A percentile compares a stretch with the other conserved stretches of the same genome.
Evolutionary conservation across 2,113 vertebrate genomes (phyloP).

Genomic region (Platichthys stellatus): DNA sequence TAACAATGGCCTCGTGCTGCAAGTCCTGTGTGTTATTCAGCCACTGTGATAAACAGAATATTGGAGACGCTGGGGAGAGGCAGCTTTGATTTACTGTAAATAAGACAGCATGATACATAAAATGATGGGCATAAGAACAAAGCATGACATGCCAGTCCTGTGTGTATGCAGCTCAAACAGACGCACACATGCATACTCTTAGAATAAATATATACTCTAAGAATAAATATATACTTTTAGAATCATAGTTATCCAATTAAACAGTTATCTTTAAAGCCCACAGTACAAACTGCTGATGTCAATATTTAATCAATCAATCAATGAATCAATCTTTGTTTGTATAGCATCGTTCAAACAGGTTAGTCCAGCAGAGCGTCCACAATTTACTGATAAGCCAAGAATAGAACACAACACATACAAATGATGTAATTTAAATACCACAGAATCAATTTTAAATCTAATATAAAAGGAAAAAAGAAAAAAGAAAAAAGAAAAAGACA

Average conservation of each 20-base stretch:
- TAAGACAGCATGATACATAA: constrained; percentile 32
- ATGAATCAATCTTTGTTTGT: no score
- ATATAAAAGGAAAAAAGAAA: no score
- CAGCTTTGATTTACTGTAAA: constrained; percentile 40
- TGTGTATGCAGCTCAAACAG: not conserved
- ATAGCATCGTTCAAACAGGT: no score
- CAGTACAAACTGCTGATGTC: not conserved
- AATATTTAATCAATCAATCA: not conserved
- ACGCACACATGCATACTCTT: not conserved
- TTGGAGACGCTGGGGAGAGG: constrained; percentile 8
- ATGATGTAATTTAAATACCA: no score
- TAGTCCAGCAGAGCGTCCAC: no score
- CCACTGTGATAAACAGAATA: constrained; percentile 9
- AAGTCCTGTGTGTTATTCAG: constrained; percentile 37
- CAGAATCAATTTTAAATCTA: no score
- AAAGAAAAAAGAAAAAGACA: no score
- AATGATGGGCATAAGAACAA: constrained; percentile 1
- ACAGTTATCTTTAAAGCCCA: not conserved
- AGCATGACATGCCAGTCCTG: not conserved
- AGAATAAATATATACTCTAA: not conserved
- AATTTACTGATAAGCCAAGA: no score
- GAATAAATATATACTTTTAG: not conserved
- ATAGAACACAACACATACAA: no score
- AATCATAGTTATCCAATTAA: no score
- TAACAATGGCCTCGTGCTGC: constrained; percentile 54